Evolutionary conservation across 2,888 invertebrate genomes (phyloP).

Genomic region (Unio delphinus): DNA sequence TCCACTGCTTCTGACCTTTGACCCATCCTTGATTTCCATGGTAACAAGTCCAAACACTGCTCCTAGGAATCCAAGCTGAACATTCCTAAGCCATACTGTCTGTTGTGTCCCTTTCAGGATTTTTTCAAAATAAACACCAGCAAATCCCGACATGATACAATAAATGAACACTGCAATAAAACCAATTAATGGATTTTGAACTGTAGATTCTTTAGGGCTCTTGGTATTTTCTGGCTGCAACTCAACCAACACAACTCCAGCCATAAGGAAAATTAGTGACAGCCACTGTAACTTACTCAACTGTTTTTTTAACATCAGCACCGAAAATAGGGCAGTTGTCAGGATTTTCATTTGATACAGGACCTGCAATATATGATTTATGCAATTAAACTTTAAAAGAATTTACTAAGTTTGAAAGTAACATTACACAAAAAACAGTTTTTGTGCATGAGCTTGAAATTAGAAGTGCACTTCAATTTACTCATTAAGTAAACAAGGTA

Average conservation of each 20-base stretch:
- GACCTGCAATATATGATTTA: constrained; percentile 64
- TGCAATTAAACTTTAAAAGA: no score
- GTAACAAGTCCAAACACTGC: constrained; percentile 89
- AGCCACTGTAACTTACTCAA: constrained; percentile 72
- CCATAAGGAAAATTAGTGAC: constrained; percentile 70
- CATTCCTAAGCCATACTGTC: constrained; percentile 94
- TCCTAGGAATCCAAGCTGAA: constrained; percentile 93
- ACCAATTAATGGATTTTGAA: constrained; percentile 60
- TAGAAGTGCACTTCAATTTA: no score
- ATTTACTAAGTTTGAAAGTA: no score
- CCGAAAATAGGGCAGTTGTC: constrained; percentile 74
- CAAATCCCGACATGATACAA: constrained; percentile 95
- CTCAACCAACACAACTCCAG: constrained; percentile 72
- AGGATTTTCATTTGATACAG: constrained; percentile 74
- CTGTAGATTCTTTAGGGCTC: constrained; percentile 13
- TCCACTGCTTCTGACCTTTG: constrained; percentile 75
- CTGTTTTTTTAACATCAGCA: constrained; percentile 69
- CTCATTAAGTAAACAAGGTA: no score
- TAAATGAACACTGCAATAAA: constrained; percentile 64
- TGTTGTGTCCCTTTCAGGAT: constrained; percentile 89
- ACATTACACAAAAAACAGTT: no score
- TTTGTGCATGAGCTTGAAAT: no score
- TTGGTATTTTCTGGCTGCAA: constrained; percentile 56
- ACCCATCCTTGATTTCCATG: constrained; percentile 75
- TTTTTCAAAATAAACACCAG: constrained; percentile 98